Conservation (phyloP, 2,113 vertebrate genomes). For the Podilymbus podiceps region DNA sequence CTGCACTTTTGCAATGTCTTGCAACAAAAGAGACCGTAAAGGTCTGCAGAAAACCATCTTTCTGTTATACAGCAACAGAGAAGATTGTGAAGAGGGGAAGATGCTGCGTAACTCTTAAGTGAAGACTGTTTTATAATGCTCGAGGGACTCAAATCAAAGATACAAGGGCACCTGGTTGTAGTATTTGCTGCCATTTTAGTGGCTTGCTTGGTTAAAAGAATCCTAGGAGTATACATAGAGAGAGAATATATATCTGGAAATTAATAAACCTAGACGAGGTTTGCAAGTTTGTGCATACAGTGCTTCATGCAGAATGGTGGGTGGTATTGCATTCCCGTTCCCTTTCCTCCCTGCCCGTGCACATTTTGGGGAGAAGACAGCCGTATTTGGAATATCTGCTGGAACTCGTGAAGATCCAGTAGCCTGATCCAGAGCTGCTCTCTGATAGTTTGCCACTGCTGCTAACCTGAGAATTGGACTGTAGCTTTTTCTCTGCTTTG, state of each 20-base stretch:
- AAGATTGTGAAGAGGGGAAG: not conserved
- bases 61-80: not conserved
- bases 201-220: not conserved
- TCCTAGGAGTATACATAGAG: too few species aligned
- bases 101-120: not conserved
- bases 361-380: not conserved
- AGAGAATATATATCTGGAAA: not conserved
- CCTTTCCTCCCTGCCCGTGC: fast-evolving
- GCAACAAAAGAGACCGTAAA: not conserved
- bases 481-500: not conserved
- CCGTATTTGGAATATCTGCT: not conserved
- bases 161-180: not conserved
- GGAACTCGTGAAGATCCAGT: not conserved
- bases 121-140: not conserved
- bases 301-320: not conserved
- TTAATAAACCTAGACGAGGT: not conserved
- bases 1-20: not conserved
- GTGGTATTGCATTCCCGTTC: not conserved
- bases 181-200: not conserved
- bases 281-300: not conserved
- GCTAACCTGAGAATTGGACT: not conserved
- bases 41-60: not conserved
- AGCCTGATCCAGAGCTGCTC: not conserved
- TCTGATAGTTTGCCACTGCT: not conserved
- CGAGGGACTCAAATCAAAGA: not conserved